phyloP scores from a whole-genome alignment of 2,113 vertebrate species.

The Forbesichthys agassizii region DNA sequence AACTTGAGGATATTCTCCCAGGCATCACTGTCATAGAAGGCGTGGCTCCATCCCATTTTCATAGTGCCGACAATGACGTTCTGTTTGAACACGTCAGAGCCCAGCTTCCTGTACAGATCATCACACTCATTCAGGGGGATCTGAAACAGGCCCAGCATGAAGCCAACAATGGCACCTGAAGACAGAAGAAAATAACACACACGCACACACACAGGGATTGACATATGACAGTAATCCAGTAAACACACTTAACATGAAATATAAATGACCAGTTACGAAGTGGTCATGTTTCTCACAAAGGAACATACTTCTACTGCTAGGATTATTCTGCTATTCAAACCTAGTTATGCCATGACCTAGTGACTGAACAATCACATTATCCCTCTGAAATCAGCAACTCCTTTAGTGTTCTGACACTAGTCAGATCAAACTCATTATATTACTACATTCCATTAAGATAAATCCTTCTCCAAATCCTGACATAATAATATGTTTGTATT shows the following conservation, averaged over 20 bases:
- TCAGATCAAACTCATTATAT: too few species aligned
- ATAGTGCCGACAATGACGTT: conserved; percentile 94
- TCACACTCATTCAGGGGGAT: conserved; percentile 91
- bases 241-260: conserved; percentile 2
- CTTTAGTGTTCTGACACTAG: too few species aligned
- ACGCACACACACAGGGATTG: neutral
- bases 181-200: conserved; percentile 10
- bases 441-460: too few species aligned
- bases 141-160: conserved; percentile 93
- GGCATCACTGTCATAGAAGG: conserved; percentile 93
- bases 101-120: conserved; percentile 89
- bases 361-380: neutral
- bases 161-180: conserved; percentile 92
- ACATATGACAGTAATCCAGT: neutral
- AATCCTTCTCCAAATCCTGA: too few species aligned
- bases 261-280: neutral
- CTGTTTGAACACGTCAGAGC: conserved; percentile 94
- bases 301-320: neutral
- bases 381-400: too few species aligned
- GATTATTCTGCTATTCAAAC: neutral
- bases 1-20: conserved; percentile 97
- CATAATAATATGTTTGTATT: too few species aligned
- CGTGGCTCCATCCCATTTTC: conserved; percentile 98
- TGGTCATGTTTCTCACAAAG: neutral
- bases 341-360: neutral